Conservation (phyloP, 1,140 invertebrate genomes). For the Papilio polyxenes region DNA sequence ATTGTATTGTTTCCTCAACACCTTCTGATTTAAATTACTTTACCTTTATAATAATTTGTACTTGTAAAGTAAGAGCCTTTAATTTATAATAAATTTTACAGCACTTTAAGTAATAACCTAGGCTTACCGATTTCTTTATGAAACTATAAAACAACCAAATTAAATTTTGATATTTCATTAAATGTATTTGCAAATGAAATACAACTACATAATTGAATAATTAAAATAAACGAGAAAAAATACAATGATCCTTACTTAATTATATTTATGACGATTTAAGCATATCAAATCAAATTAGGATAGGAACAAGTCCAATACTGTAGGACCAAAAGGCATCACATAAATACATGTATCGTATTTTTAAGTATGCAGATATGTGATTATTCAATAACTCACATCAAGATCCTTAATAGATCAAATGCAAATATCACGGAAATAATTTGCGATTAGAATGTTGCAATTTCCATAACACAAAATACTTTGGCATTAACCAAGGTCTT, state of each 20-base stretch:
- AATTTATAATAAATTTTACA: not conserved
- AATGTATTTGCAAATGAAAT: too few species aligned
- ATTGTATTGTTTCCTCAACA: slow-evolving; percentile 13
- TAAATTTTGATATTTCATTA: not conserved
- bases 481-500: slow-evolving; percentile 18
- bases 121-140: too few species aligned
- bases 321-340: not conserved
- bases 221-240: too few species aligned
- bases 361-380: not conserved
- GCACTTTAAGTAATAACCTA: not conserved
- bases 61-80: not conserved
- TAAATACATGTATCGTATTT: not conserved
- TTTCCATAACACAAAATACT: slow-evolving; percentile 16
- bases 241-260: too few species aligned
- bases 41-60: not conserved
- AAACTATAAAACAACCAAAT: not conserved
- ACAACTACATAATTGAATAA: too few species aligned
- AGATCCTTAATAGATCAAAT: slow-evolving; percentile 13
- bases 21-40: not conserved
- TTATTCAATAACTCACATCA: not conserved
- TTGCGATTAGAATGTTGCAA: slow-evolving; percentile 1
- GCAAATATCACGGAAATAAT: slow-evolving; percentile 17
- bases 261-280: too few species aligned
- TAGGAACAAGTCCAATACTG: too few species aligned
- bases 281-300: too few species aligned